Evolutionary conservation across 2,113 vertebrate species (phyloP), one percentile per base, ranked within the genome.

Genomic region (Chamaea fasciata): DNA sequence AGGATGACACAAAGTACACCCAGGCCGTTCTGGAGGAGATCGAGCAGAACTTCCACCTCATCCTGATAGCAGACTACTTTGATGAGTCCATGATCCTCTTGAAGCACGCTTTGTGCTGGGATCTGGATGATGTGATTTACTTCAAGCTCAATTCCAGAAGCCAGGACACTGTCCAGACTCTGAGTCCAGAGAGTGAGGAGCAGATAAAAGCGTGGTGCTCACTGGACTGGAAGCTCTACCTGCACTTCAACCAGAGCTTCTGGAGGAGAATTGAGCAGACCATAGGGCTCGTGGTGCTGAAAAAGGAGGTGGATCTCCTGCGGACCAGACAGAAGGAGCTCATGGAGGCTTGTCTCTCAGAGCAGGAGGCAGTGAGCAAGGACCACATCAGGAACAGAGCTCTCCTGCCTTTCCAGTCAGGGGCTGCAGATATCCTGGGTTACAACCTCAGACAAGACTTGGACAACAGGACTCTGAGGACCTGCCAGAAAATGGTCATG

Each of bases 51-150:
- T 99, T 99, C 94, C 95, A 98, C 26, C 97, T 99, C 46, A 96
- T 99, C 79, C 95, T 99, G 50, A 98, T 99, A 52, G 96, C 98
- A 0, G 99, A 99, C 21, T 98, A 99, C 95, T 99, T 99, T 30
- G 99, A 99, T 13, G 99, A 99, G 96, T 99, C 99, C 15, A 97
- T 99, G 98, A 95, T 99, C 87, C 96, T 99, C 95, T 94, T 99
- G 80, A 98, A 97, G 88, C 97, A 95, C 3, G 10, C 52, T 20
- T 98, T 99, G 88, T 98, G 98, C 96, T 99, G 99, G 99, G 97
- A 95, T 22, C 90, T 99, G 74, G 99, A 99, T 41, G 99, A 99
- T 1, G 97, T 99, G 21, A 92, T 98, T 68, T 98, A 98, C 77
- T 99, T 99, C 71, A 98, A 96, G 82, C 94, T 99, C 52, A 99